Base-by-base conservation (phyloP, 2,113 vertebrate genomes). In the Notarius quadriscutis region DNA sequence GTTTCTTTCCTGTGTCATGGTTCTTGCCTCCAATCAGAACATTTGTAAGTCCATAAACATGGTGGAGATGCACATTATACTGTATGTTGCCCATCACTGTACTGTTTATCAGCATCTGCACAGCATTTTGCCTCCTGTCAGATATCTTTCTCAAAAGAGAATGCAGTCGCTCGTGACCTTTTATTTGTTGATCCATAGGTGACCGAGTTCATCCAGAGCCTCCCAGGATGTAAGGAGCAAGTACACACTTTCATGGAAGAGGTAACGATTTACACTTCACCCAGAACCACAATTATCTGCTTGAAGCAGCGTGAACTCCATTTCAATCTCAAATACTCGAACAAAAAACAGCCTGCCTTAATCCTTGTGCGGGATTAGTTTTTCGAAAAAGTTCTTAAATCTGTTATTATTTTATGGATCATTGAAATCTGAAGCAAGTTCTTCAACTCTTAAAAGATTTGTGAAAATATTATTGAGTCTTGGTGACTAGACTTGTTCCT, bases 191-290 rank as follows among this genome's bases (percentile, higher is more conserved):
- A 80, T 89, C 60, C 50, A n/a, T 63, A 93, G 93, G 96, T 97
- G 25, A 96, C 95, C 63, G 95, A 96, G 91, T 97, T 97, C 90
- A 96, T 97, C 92, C 95, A 96, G 91, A 96, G 95, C 88, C 94
- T 97, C 85, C 96, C 96, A 34, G 96, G 96, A 27, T 97, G 96
- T 89, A 94, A 95, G 93, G 96, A 97, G 84, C 96, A 97, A 48
- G 95, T 96, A 81, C 96, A 95, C 57, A 95, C 96, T n/a, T 97
- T 97, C 94, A 96, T 95, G 92, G 96, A 97, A 65, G 96, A 97
- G 94, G 96, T 97, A 93, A 90, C 93, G 4, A 53, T 82, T 84
- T 87, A 63, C 50, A 63, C 65, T 80, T 34, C 53, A 60, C 34
- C 30, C 69, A 58, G 18, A 71, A 84, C 53, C 30, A 67, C 81